Evolutionary conservation across 2,888 invertebrate species (phyloP).

Genomic region (Seira sanloemensis): DNA sequence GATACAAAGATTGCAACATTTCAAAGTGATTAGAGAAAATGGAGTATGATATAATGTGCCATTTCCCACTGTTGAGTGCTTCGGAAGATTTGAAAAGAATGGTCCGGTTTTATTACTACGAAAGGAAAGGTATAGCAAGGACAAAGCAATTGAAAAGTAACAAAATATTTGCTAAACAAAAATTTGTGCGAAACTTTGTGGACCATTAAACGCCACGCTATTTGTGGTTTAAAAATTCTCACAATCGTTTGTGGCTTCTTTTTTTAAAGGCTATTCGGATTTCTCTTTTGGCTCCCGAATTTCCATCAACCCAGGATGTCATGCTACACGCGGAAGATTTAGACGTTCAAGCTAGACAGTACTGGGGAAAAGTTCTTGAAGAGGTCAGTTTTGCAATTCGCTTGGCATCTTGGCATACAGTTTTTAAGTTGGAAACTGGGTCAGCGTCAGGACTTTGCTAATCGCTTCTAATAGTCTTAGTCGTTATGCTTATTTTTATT

Average conservation of each 20-base stretch:
- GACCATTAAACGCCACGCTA: no score
- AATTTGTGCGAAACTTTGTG: no score
- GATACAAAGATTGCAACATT: not conserved
- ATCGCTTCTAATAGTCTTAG: no score
- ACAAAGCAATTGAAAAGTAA: no score
- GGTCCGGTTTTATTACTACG: constrained; percentile 63
- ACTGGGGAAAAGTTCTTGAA: constrained; percentile 26
- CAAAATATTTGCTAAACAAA: no score
- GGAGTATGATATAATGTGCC: constrained; percentile 49
- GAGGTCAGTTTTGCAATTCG: constrained; percentile 47
- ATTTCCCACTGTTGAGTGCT: constrained; percentile 61
- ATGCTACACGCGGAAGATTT: constrained; percentile 41
- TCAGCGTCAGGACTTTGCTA: no score
- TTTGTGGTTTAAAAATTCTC: constrained; percentile 2
- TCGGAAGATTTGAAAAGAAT: constrained; percentile 50
- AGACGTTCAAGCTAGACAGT: not conserved
- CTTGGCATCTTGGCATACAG: no score
- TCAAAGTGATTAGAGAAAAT: no score
- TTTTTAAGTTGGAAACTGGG: no score
- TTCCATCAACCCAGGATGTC: constrained; percentile 46
- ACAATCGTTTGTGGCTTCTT: no score
- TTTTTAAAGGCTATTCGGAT: constrained; percentile 32
- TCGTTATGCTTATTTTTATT: not conserved
- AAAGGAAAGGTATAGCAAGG: constrained; percentile 41
- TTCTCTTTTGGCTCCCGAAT: constrained; percentile 55